phyloP scores from a whole-genome alignment of 2,888 invertebrate genomes.

The Pegoplata infirma region DNA sequence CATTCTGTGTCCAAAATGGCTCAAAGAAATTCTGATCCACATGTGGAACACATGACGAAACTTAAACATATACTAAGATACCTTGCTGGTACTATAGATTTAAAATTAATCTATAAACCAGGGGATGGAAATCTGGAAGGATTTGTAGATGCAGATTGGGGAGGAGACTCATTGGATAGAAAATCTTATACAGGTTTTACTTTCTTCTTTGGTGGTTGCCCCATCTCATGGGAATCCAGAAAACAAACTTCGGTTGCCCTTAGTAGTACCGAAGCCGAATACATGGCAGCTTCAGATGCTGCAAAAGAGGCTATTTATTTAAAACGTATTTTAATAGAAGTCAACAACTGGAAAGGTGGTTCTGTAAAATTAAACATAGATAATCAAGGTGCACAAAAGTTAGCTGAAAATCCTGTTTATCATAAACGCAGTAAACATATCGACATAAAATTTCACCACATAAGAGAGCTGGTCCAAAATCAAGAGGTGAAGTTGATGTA shows the following conservation, averaged over 20 bases:
- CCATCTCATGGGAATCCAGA: constrained; percentile 6
- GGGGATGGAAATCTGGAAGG: not conserved
- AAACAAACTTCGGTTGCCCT: not conserved
- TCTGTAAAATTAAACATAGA: not conserved
- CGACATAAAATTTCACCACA: too few relatives aligned
- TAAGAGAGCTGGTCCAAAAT: not conserved
- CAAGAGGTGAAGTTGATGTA: not conserved
- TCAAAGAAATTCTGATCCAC: not conserved
- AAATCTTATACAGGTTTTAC: constrained; percentile 12
- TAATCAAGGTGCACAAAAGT: too few relatives aligned
- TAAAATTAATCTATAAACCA: constrained; percentile 3
- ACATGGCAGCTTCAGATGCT: not conserved
- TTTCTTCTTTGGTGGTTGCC: too few relatives aligned
- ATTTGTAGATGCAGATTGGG: constrained; percentile 17
- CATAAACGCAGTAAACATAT: too few relatives aligned
- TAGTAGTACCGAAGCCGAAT: not conserved
- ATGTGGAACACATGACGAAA: not conserved
- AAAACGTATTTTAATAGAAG: not conserved
- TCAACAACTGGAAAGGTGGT: not conserved
- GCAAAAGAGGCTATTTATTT: not conserved
- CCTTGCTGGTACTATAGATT: constrained; percentile 1
- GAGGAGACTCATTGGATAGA: not conserved
- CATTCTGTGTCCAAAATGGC: too few relatives aligned
- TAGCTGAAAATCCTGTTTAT: too few relatives aligned
- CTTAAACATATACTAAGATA: constrained; percentile 18